Evolutionary conservation across 2,797 vertebrate genomes (phyloP), one percentile per base, ranked within the genome.

Genomic region (Myotis vivesi): DNA sequence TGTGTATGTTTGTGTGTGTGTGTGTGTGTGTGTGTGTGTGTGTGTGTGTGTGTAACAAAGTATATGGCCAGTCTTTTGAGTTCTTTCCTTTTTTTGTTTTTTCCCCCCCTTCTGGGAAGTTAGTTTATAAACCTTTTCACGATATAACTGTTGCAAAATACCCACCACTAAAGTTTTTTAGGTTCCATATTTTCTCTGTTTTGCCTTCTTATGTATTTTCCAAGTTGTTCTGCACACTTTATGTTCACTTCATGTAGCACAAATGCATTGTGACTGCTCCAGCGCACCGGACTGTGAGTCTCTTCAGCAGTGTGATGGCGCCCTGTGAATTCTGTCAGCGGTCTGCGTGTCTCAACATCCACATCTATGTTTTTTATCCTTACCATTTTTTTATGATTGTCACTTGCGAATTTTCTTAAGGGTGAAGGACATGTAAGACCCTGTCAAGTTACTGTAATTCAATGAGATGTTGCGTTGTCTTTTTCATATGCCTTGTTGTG

Each of bases 41-140:
- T 30, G 46, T 57, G 79, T 64, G 41, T 94, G 89, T 96, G 80
- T 95, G 23, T 85, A 94, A 96, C 87, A 95, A 95, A 97, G 94
- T 95, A 95, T 92, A 97, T 91, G 98, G 98, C 98, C 97, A 98
- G 98, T 98, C 98, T 98, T 98, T 98, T 95, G 75, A 87, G 86
- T 80, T 85, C 20, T 82, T 80, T 95, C 22, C 84, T n/a, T 33
- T 44, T 75, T 81, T 82, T 13, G 83, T 46, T 25, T 33, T 83
- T 19, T 22, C 53, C 77, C 94, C 71, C 33, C 46, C 46, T 96
- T 96, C 87, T 95, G 95, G 94, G 92, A 96, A 95, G 81, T 94
- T 93, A 87, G 89, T 97, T 97, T 97, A 96, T 97, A 97, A 94
- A 46, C 69, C 0, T 97, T 98, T 97, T 94, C 83, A 79, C 95